Evolutionary conservation across 2,113 vertebrate species (phyloP).

Genomic region (Cyphomyrus discorhynchus): DNA sequence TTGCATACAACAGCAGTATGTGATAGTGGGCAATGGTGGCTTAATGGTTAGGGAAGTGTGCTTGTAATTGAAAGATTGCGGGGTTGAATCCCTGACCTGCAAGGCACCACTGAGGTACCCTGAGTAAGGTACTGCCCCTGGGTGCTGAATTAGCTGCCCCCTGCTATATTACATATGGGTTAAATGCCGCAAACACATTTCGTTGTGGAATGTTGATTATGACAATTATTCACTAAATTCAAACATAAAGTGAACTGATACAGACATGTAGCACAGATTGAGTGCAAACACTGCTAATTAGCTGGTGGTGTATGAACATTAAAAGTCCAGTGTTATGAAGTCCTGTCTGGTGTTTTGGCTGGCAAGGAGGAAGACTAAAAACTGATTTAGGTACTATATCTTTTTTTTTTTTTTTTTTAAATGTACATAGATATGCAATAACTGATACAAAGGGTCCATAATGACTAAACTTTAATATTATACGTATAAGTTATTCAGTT

Average conservation of each 20-base stretch:
- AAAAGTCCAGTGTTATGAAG: not conserved
- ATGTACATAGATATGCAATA: not conserved
- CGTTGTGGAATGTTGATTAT: too few species aligned
- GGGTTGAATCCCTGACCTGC: too few species aligned
- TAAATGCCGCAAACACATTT: too few species aligned
- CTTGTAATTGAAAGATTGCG: too few species aligned
- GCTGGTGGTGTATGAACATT: not conserved
- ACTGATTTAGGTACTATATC: not conserved
- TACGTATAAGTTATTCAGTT: not conserved
- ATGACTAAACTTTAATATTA: not conserved
- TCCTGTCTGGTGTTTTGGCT: not conserved
- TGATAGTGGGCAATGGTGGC: too few species aligned
- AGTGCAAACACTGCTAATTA: not conserved
- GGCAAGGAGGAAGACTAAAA: not conserved
- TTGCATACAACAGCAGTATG: not conserved
- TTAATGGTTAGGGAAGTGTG: too few species aligned
- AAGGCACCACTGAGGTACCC: too few species aligned
- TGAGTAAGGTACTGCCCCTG: too few species aligned
- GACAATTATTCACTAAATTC: too few species aligned
- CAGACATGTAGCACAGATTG: not conserved
- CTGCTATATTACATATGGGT: too few species aligned
- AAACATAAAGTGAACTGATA: not conserved
- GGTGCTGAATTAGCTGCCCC: too few species aligned
- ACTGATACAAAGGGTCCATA: not conserved
- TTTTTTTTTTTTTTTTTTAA: not conserved